Conservation (phyloP, 2,888 invertebrate genomes). For the Heliothis peltigera region DNA sequence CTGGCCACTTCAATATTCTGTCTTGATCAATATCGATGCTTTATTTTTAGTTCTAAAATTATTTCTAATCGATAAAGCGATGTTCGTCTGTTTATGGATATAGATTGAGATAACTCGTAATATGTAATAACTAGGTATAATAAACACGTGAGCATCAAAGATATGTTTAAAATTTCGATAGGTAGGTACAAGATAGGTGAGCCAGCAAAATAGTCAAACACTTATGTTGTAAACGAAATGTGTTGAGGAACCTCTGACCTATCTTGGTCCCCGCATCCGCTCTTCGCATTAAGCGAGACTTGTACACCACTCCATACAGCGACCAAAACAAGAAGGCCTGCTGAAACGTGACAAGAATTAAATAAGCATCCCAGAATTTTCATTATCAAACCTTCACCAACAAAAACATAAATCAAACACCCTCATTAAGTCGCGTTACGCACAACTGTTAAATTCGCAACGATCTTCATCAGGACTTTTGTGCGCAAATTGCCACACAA, state of each 20-base stretch:
- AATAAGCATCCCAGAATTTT: conserved; percentile 6
- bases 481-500: conserved; percentile 55
- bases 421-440: conserved; percentile 37
- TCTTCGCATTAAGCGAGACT: conserved; percentile 26
- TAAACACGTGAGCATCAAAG: conserved; percentile 11
- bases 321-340: conserved; percentile 1
- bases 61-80: neutral
- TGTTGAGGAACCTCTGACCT: conserved; percentile 15
- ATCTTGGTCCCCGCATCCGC: conserved; percentile 18
- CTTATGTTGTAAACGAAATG: conserved; percentile 35
- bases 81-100: neutral
- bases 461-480: conserved; percentile 49
- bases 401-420: conserved; percentile 40
- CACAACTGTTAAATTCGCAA: conserved; percentile 43
- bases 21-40: conserved; percentile 25
- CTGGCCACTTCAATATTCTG: conserved; percentile 25
- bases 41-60: conserved; percentile 10
- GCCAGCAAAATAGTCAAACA: conserved; percentile 11
- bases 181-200: neutral
- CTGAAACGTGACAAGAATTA: conserved; percentile 33
- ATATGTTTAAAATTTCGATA: neutral
- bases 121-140: neutral
- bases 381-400: conserved; percentile 16
- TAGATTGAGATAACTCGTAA: neutral
- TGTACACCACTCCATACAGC: conserved; percentile 14